Percentiles rank a stretch among this genome's conserved stretches.
phyloP scores from a whole-genome alignment of 2,888 invertebrate species.

The Masnerella sp. region DNA sequence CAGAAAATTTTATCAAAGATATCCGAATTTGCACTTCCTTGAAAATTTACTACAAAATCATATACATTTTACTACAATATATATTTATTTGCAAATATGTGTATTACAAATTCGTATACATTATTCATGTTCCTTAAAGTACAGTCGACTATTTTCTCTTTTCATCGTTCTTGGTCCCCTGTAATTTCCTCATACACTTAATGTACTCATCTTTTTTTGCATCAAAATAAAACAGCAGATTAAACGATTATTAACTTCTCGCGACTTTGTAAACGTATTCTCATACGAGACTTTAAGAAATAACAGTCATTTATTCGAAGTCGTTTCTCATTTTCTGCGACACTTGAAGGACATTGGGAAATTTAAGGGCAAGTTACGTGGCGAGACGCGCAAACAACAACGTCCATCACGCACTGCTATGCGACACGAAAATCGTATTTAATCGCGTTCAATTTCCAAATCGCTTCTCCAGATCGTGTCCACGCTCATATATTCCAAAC shows the following conservation, averaged over 20 bases:
- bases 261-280: no score
- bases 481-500: slow-evolving; percentile 27
- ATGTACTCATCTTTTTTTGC: no score
- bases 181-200: slow-evolving; percentile 4
- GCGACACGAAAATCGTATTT: slow-evolving; percentile 70
- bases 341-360: slow-evolving; percentile 13
- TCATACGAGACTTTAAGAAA: no score
- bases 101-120: no score
- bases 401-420: slow-evolving; percentile 65
- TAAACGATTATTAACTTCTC: no score
- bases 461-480: slow-evolving; percentile 48
- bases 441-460: slow-evolving; percentile 66
- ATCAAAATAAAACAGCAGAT: no score
- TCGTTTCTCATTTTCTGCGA: slow-evolving; percentile 13
- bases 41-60: no score
- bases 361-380: slow-evolving; percentile 25
- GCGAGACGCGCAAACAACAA: slow-evolving; percentile 62
- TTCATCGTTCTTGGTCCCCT: background rate
- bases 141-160: slow-evolving; percentile 11
- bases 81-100: no score
- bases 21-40: no score
- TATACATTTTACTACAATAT: no score
- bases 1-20: no score
- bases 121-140: slow-evolving; percentile 64
- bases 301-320: no score